phyloP scores from a whole-genome alignment of 2,797 vertebrate species.

The Carcharodon carcharias region DNA sequence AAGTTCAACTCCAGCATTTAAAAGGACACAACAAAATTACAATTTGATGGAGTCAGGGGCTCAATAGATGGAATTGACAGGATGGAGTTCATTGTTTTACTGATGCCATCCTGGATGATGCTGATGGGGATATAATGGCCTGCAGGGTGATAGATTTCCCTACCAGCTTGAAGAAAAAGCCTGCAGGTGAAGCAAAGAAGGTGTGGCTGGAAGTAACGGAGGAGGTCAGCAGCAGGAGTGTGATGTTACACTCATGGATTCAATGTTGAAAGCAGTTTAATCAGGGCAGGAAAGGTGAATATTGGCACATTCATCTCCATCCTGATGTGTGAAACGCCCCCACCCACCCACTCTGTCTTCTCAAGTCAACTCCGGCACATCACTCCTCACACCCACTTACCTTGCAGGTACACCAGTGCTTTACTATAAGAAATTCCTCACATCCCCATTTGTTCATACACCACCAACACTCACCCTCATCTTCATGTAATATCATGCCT shows the following conservation, averaged over 20 bases:
- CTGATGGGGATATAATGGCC: background rate
- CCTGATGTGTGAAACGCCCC: background rate
- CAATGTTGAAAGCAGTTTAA: background rate
- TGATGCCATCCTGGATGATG: background rate
- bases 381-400: too few relatives aligned
- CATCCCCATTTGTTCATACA: background rate
- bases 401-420: too few relatives aligned
- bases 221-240: background rate
- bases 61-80: background rate
- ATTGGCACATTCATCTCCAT: background rate
- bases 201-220: background rate
- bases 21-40: too few relatives aligned
- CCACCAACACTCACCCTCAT: background rate
- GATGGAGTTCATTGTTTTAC: background rate
- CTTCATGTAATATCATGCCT: background rate
- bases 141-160: background rate
- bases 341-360: too few relatives aligned
- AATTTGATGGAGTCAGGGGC: too few relatives aligned
- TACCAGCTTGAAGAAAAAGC: background rate
- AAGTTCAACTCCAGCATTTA: too few relatives aligned
- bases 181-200: background rate
- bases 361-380: too few relatives aligned
- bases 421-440: too few relatives aligned
- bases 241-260: background rate
- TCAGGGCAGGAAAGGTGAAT: too few relatives aligned